A percentile compares a stretch with the other conserved stretches of the same genome.
phyloP scores from a whole-genome alignment of 2,888 invertebrate genomes.

The Acleris emargana region DNA sequence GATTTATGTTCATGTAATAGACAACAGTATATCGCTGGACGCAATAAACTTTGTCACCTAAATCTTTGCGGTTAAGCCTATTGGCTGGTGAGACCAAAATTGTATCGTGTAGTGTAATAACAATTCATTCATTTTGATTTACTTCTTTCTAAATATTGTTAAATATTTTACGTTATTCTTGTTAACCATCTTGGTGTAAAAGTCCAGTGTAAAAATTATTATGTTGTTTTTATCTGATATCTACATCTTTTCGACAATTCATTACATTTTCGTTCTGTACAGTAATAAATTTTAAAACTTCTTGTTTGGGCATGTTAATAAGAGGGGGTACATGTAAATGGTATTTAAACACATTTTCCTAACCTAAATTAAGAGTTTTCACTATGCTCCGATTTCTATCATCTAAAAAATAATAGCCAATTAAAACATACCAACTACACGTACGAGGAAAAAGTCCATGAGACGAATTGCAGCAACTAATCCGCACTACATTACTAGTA shows the following conservation, averaged over 20 bases:
- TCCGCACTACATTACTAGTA: constrained; percentile 54
- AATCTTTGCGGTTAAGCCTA: constrained; percentile 80
- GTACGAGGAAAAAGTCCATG: constrained; percentile 11
- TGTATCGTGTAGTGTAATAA: constrained; percentile 24
- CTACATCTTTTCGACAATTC: too few species aligned
- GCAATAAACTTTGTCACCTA: constrained; percentile 83
- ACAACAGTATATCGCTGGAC: constrained; percentile 77
- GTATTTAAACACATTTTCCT: too few species aligned
- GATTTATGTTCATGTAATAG: constrained; percentile 81
- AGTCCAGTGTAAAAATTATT: too few species aligned
- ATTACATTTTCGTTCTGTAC: too few species aligned
- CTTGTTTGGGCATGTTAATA: too few species aligned
- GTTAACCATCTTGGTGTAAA: too few species aligned
- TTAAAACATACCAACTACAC: constrained; percentile 2
- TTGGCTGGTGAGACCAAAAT: constrained; percentile 48
- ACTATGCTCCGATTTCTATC: too few species aligned
- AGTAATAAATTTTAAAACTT: too few species aligned
- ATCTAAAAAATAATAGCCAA: background rate
- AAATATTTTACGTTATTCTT: background rate
- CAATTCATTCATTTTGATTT: constrained; percentile 19
- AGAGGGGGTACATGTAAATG: too few species aligned
- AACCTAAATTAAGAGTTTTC: too few species aligned
- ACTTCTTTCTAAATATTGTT: background rate
- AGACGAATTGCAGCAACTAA: constrained; percentile 34
- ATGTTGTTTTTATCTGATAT: too few species aligned